Conservation (phyloP, 2,888 invertebrate genomes). For the Creontiades dilutus region DNA sequence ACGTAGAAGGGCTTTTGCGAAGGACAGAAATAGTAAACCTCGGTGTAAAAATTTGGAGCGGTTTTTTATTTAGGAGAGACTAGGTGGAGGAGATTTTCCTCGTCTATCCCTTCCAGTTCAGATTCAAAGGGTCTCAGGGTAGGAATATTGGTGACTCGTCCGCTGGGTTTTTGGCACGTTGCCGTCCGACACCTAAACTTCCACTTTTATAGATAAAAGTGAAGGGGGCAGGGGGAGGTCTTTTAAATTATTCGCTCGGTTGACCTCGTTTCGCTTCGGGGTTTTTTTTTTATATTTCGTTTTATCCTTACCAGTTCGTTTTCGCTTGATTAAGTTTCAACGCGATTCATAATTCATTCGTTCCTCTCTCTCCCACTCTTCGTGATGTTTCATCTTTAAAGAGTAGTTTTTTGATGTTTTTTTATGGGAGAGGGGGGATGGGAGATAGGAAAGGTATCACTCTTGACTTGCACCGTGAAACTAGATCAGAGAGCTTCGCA, state of each 20-base stretch:
- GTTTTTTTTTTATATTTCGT: background rate
- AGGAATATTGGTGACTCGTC: background rate
- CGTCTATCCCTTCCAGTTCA: background rate
- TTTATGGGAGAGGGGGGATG: too few species aligned
- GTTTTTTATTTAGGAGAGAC: too few species aligned
- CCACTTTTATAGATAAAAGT: constrained; percentile 19
- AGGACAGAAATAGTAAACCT: too few species aligned
- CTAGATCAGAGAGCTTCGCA: too few species aligned
- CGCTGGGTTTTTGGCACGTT: background rate
- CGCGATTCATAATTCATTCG: constrained; percentile 9
- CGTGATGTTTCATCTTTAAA: too few species aligned
- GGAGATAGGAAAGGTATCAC: too few species aligned
- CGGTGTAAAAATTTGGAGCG: too few species aligned
- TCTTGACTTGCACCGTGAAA: too few species aligned
- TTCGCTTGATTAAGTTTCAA: constrained; percentile 20
- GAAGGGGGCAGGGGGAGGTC: background rate
- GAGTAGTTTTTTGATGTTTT: too few species aligned
- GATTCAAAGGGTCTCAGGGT: background rate
- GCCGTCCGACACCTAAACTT: background rate
- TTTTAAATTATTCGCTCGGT: constrained; percentile 25
- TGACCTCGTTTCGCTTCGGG: background rate
- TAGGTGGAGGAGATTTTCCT: background rate
- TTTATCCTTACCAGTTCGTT: background rate
- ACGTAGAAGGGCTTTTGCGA: too few species aligned
- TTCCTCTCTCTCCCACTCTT: background rate